phyloP scores from a whole-genome alignment of 2,888 invertebrate species.

The Candidula unifasciata region DNA sequence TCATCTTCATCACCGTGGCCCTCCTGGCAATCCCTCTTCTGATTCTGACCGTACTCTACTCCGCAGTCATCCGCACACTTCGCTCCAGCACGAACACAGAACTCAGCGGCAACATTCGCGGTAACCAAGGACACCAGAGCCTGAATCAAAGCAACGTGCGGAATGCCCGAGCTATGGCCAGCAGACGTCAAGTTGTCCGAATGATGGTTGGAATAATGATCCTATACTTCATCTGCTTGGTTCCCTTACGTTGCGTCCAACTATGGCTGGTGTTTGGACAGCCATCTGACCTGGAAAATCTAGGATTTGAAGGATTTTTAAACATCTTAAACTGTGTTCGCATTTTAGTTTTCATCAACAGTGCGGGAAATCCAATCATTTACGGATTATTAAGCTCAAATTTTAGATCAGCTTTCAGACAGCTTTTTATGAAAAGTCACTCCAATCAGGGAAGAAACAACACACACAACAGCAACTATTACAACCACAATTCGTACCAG shows the following conservation, averaged over 20 bases:
- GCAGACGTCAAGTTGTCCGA: slow-evolving; percentile 63
- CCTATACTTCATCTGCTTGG: slow-evolving; percentile 91
- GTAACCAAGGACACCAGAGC: not conserved
- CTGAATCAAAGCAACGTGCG: slow-evolving; percentile 29
- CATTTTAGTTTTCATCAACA: slow-evolving; percentile 88
- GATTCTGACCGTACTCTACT: slow-evolving; percentile 59
- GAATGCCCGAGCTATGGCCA: slow-evolving; percentile 39
- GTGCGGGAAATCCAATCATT: slow-evolving; percentile 92
- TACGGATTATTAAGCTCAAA: slow-evolving; percentile 95
- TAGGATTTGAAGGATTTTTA: slow-evolving; percentile 90
- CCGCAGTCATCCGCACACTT: slow-evolving; percentile 57
- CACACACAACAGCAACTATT: slow-evolving; percentile 2
- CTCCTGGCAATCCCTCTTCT: slow-evolving; percentile 60
- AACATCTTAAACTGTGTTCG: slow-evolving; percentile 90
- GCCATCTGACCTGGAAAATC: slow-evolving; percentile 82
- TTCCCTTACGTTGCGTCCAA: slow-evolving; percentile 91
- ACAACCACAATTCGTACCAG: not conserved
- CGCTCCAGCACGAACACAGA: slow-evolving; percentile 46
- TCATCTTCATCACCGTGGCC: slow-evolving; percentile 56
- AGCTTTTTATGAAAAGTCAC: slow-evolving; percentile 27
- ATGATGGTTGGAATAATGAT: slow-evolving; percentile 77
- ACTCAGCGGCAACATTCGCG: not conserved
- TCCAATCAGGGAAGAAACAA: not conserved
- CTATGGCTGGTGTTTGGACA: slow-evolving; percentile 91
- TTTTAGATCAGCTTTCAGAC: slow-evolving; percentile 82